phyloP scores from a whole-genome alignment of 2,888 invertebrate species.

The Alloplasta piceator region DNA sequence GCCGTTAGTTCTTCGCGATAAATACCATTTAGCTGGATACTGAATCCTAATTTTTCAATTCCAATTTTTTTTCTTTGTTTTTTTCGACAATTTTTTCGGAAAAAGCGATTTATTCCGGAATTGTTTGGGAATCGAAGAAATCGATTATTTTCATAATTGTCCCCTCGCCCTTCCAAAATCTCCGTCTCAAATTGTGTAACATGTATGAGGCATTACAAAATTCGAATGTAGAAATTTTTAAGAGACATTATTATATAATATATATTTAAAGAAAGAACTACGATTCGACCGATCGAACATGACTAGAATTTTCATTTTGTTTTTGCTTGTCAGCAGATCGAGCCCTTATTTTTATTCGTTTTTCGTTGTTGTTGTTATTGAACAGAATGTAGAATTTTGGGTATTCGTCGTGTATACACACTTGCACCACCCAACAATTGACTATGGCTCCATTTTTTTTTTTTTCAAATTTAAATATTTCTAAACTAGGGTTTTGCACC shows the following conservation, averaged over 20 bases:
- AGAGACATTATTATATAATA: constrained; percentile 30
- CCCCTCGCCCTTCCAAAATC: not conserved
- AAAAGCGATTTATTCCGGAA: not conserved
- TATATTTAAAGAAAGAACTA: constrained; percentile 25
- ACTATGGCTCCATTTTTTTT: too few relatives aligned
- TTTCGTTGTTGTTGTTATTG: not conserved
- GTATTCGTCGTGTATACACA: too few relatives aligned
- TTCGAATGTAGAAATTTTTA: constrained; percentile 33
- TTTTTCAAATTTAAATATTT: too few relatives aligned
- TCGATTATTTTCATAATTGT: too few relatives aligned
- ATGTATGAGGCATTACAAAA: constrained; percentile 19
- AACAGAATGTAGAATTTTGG: too few relatives aligned
- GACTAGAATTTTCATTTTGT: constrained; percentile 55
- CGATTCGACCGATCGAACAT: constrained; percentile 52
- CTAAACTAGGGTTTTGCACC: too few relatives aligned
- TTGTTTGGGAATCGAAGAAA: not conserved
- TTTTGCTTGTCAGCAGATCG: not conserved
- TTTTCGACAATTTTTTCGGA: not conserved
- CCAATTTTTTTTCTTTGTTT: not conserved
- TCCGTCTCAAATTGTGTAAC: constrained; percentile 4
- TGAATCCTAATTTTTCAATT: not conserved
- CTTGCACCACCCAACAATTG: too few relatives aligned
- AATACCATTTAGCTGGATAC: constrained; percentile 16
- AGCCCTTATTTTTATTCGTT: not conserved
- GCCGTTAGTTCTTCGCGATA: not conserved